Base-by-base conservation (phyloP, 1,140 invertebrate species). In the Drosophila murphyi region DNA sequence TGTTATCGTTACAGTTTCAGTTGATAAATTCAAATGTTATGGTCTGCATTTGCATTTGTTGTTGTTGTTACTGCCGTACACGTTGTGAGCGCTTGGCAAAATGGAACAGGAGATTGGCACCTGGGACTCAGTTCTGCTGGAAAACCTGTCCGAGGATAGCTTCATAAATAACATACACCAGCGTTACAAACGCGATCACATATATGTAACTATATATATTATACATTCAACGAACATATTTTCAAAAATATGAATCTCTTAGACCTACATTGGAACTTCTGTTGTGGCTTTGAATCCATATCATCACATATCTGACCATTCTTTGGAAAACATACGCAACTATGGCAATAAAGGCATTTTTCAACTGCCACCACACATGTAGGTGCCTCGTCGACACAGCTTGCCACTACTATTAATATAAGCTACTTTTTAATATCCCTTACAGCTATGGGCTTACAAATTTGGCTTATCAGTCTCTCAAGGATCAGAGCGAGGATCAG, bases 281-380 rank as follows among this genome's bases (percentile, higher is more conserved):
- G 93, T 97, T 80, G 93, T 97, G 80, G 96, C 96, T 62, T 94
- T 97, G 72, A 97, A 97, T 94, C 96, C 96, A 56, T 92, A 91
- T 93, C 95, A 96, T 88, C 95, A 96, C 88, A 93, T 97, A 92
- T 94, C 95, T 67, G 94, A 97, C 69, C 97, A 97, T 93, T 96
- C 96, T n/a, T 93, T 95, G 43, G 95, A 96, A 86, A 94, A 96
- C 55, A 96, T 96, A 72, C 94, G 95, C 72, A 95, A 95, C 37
- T 97, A 97, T 93, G 95, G 96, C 77, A 95, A 95, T 77, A 95
- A 95, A 80, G 95, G 95, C 79, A 96, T 97, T 45, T 96, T 97
- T 91, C 96, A 97, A 92, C 94, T 98, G 78, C 97, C 97, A 48
- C 97, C 97, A 29, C 97, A 98, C 92, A 96, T 98, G 97, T 98